Percentiles rank a stretch among this genome's conserved stretches.
phyloP scores from a whole-genome alignment of 2,113 vertebrate species.

The Neogale vison region DNA sequence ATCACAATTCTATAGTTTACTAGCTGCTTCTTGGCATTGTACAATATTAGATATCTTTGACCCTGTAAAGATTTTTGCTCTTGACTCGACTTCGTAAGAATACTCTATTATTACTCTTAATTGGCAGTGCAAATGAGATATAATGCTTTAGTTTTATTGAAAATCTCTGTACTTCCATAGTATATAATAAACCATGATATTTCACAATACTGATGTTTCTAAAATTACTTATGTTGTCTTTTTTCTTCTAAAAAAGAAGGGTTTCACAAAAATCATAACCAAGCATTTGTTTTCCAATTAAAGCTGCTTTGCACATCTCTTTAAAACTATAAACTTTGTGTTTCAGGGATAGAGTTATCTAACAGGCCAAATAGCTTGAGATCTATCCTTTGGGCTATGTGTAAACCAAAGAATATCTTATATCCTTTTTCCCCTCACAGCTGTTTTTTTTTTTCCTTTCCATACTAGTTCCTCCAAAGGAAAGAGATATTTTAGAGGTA shows the following conservation, averaged over 20 bases:
- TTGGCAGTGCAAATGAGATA: not conserved
- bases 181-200: not conserved
- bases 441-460: not conserved
- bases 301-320: not conserved
- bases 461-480: not conserved
- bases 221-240: not conserved
- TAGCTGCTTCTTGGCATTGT: not conserved
- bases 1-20: not conserved
- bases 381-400: not conserved
- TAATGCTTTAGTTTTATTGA: not conserved
- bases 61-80: not conserved
- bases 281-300: not conserved
- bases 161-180: not conserved
- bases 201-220: not conserved
- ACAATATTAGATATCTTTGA: not conserved
- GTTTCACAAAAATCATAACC: not conserved
- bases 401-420: not conserved
- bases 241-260: not conserved
- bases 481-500: not conserved
- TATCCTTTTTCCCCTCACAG: not conserved
- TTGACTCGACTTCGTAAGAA: not conserved
- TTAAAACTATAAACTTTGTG: not conserved
- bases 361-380: not conserved
- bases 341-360: not conserved
- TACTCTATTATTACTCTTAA: not conserved